Evolutionary conservation across 2,797 vertebrate genomes (phyloP), one percentile per base, ranked within the genome.

Genomic region (Pseudochirops corinnae): DNA sequence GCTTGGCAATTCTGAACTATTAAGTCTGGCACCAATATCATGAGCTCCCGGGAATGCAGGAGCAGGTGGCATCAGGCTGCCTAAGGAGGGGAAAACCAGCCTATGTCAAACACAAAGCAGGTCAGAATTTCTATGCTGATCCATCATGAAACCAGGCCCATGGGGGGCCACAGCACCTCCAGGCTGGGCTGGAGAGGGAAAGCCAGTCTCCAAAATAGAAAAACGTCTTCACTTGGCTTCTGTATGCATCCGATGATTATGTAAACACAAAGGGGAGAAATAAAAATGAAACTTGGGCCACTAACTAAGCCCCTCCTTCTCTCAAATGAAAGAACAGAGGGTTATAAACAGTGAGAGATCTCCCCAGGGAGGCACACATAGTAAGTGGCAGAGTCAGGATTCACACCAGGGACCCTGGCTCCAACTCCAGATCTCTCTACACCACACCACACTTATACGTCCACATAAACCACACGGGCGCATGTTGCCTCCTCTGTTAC

Each of bases 271-370:
- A 58, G 57, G 28, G 57, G 2, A 58, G 57, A 58, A 29, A 29
- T 24, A 26, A 58, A 21, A 58, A 60, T 29, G 58, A 60, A 60
- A 60, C 58, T 31, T 39, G 26, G 46, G 16, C 46, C 39, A 90
- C 0, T 0, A 46, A 18, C 39, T 50, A 39, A 46, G 5, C 26
- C n/a, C 39, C 39, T 90, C 62, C 33, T 93, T 92, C 52, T 60
- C 93, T 67, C 10, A 92, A 24, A 92, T 53, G 46, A 92, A 92
- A 94, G 95, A 95, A 82, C 9, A n/a, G 21, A 91, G 12, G 12
- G 10, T 31, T 28, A 55, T 5, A 92, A 46, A 33, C 7, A 6
- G 28, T 92, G 62, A 91, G 4, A 90, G 39, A 62, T 29, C 67
- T 57, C 1, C 55, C 94, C 50, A 90, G 94, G 95, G 92, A 90